Conservation (phyloP, 2,888 invertebrate genomes). For the Trachelus troglodyta region DNA sequence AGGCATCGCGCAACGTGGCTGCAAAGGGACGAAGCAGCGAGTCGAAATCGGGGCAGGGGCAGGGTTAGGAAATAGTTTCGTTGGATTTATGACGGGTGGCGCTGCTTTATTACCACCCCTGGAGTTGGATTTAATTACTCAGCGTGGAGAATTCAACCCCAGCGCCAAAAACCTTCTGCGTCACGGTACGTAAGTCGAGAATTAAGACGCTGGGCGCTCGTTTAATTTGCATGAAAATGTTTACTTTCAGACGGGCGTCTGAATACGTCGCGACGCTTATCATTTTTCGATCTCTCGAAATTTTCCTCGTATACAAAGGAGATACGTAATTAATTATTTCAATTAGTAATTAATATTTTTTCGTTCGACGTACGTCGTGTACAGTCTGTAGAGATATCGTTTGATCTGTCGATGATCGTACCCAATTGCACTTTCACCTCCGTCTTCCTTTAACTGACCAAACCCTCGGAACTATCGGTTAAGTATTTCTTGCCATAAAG, state of each 20-base stretch:
- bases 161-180: constrained; percentile 7
- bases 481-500: neutral
- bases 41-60: neutral
- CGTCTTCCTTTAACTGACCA: neutral
- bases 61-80: constrained; percentile 30
- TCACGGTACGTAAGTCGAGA: constrained; percentile 5
- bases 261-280: neutral
- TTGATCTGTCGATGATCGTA: no score
- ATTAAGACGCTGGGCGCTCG: constrained; percentile 8
- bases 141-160: constrained; percentile 14
- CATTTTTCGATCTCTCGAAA: neutral
- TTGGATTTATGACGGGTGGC: constrained; percentile 31
- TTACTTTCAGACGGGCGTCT: neutral
- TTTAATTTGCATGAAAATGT: constrained; percentile 7
- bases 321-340: neutral
- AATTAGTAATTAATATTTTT: neutral
- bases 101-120: constrained; percentile 31
- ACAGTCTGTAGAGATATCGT: neutral
- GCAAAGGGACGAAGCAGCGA: neutral
- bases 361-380: neutral
- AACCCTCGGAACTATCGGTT: neutral
- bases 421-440: neutral
- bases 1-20: neutral
- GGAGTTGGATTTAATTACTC: constrained; percentile 39
- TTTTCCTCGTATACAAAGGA: neutral